Conservation (phyloP, 2,888 invertebrate species). For the Andrena bucephala region DNA sequence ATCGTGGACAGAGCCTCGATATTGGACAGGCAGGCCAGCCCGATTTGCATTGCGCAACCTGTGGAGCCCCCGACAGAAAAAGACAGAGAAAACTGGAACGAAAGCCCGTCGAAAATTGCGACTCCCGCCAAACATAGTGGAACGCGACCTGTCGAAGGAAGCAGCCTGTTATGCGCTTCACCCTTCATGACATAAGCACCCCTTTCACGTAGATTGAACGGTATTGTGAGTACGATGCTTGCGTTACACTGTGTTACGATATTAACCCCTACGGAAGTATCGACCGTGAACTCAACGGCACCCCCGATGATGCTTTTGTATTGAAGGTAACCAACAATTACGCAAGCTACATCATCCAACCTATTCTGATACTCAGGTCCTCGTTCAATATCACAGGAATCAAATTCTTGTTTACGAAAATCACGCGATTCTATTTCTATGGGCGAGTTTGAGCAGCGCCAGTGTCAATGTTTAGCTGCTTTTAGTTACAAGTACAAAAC, state of each 20-base stretch:
- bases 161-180: background rate
- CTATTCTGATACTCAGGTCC: background rate
- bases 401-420: too few species aligned
- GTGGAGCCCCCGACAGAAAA: constrained; percentile 47
- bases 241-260: background rate
- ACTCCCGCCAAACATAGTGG: background rate
- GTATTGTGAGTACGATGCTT: background rate
- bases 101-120: background rate
- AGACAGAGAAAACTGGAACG: constrained; percentile 11
- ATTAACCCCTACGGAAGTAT: constrained; percentile 27
- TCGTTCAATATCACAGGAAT: too few species aligned
- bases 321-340: background rate
- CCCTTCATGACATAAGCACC: background rate
- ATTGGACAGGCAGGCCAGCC: constrained; percentile 52
- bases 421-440: too few species aligned
- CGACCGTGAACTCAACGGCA: constrained; percentile 27
- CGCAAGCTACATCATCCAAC: background rate
- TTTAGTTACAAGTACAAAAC: too few species aligned
- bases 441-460: too few species aligned
- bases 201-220: background rate
- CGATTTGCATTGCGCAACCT: constrained; percentile 66
- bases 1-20: constrained; percentile 58
- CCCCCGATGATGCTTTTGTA: constrained; percentile 1
- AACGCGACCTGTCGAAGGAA: background rate
- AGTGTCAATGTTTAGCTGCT: too few species aligned